Base-by-base conservation (phyloP, 2,797 vertebrate genomes). In the Arvicola amphibius region DNA sequence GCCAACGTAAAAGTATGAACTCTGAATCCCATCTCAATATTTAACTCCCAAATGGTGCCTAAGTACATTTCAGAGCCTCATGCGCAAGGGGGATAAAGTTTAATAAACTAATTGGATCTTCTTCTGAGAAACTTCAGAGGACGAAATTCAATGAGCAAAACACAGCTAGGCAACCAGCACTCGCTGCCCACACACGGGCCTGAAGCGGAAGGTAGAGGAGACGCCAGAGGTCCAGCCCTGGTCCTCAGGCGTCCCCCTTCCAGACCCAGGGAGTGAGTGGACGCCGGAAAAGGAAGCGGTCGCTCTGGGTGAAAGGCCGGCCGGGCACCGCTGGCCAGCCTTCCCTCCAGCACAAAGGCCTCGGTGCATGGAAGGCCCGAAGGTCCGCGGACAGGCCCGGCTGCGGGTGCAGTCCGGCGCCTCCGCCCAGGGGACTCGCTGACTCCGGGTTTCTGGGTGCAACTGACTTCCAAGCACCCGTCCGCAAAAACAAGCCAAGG, bases 61-160 rank as follows among this genome's bases (percentile, higher is more conserved):
- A 71, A 59, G 65, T 87, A 85, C 79, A 78, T 86, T 84, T 90
- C 61, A 3, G 37, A 91, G 71, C n/a, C 76, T 93, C 87, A 5
- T 5, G 51, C 74, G 23, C 88, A 89, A 96, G 23, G 40, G 71
- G 6, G 67, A 73, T 53, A 83, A 96, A 97, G 87, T 97, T 97
- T 65, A 95, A 94, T 21, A 59, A 92, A 87, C 73, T 74, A 88
- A 63, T 0, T 32, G 48, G 40, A 77, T 77, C 88, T 14, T 90
- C 77, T 79, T 43, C 37, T n/a, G 79, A 90, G 43, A 88, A 93
- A 94, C 74, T 77, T 92, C 46, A 8, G 43, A 78, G 67, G 14
- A n/a, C 53, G 81, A 73, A 73, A 53, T 65, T 78, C 67, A 53
- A 76, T 37, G 56, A 11, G 13, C 2, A 16, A 92, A 79, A 80